These are phyloP conservation scores for Mustelus asterias DNA, from an alignment of 2,113 vertebrate species.

Conservation along the genomic window DNA sequence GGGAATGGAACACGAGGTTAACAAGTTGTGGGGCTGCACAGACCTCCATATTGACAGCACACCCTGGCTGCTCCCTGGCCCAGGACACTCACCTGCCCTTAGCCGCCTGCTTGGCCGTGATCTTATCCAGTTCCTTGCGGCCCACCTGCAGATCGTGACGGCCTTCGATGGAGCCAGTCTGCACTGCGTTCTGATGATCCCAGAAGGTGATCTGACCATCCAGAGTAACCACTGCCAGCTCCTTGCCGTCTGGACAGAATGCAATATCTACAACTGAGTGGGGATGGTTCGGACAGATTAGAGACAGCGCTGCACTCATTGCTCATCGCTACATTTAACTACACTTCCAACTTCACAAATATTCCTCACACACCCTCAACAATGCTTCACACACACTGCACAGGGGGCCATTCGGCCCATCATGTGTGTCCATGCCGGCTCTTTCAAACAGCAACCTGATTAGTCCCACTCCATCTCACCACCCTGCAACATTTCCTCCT, in stretches of 20 bases:
- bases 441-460: too few species aligned
- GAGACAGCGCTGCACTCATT: too few species aligned
- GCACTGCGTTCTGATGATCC: constrained; percentile 71
- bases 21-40: too few species aligned
- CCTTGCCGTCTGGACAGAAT: constrained; percentile 79
- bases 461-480: too few species aligned
- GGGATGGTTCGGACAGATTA: background rate
- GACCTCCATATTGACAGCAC: background rate
- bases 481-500: too few species aligned
- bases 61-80: too few species aligned
- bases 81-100: constrained; percentile 81
- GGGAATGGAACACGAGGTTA: background rate
- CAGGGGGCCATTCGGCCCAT: too few species aligned
- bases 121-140: constrained; percentile 84
- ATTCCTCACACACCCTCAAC: too few species aligned
- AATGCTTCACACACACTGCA: too few species aligned
- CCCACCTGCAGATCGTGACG: constrained; percentile 82
- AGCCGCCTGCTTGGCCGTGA: constrained; percentile 83
- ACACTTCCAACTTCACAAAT: too few species aligned
- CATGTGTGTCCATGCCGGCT: too few species aligned
- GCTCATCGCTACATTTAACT: too few species aligned
- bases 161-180: constrained; percentile 74
- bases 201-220: constrained; percentile 87
- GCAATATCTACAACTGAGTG: constrained; percentile 68
- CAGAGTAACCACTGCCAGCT: constrained; percentile 80